phyloP scores from a whole-genome alignment of 2,888 invertebrate species.

The Malacosoma neustria region DNA sequence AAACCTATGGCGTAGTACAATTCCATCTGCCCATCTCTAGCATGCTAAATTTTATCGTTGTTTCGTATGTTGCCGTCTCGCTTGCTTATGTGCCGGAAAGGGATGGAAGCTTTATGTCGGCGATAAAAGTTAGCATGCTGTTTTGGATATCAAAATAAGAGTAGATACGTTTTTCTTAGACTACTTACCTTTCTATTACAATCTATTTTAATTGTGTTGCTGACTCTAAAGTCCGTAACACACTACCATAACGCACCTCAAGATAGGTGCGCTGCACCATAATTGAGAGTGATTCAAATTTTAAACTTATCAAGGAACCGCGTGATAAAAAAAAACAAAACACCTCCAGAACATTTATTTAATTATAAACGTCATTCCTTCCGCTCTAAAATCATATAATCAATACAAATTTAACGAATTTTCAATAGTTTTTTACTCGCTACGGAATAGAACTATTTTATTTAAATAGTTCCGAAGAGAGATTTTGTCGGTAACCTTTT shows the following conservation, averaged over 20 bases:
- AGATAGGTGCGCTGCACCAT: too few relatives aligned
- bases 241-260: neutral
- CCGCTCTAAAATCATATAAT: neutral
- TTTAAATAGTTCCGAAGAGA: neutral
- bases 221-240: neutral
- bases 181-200: neutral
- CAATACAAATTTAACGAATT: neutral
- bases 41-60: too few relatives aligned
- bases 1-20: neutral
- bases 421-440: neutral
- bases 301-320: neutral
- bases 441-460: neutral
- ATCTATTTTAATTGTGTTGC: too few relatives aligned
- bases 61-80: too few relatives aligned
- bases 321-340: neutral
- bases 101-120: neutral
- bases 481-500: neutral
- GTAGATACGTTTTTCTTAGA: too few relatives aligned
- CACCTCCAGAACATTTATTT: neutral
- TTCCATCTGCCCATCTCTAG: neutral
- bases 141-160: neutral
- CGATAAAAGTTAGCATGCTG: neutral
- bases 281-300: neutral
- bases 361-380: neutral
- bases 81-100: neutral